Conservation (phyloP, 2,113 vertebrate genomes). For the Hiodon alosoides region DNA sequence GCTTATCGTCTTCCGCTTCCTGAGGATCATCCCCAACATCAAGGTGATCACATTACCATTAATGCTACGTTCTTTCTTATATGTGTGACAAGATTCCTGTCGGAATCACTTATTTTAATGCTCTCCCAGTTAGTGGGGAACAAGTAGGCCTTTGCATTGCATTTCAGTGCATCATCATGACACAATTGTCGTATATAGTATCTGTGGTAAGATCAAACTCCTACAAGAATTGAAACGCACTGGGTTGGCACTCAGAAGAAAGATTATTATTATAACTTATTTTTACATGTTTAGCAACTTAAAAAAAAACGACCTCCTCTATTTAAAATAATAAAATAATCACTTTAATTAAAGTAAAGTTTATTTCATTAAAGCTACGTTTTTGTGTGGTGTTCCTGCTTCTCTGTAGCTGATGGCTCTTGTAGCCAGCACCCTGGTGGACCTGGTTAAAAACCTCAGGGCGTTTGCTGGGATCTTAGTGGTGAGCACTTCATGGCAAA, state of each 20-base stretch:
- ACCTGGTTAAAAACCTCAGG: conserved; percentile 83
- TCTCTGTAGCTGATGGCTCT: conserved; percentile 77
- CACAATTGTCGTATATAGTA: no score
- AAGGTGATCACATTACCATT: conserved; percentile 60
- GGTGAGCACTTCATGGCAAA: conserved; percentile 62
- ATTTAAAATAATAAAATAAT: no score
- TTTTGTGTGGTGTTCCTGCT: not conserved
- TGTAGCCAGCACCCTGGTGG: conserved; percentile 82
- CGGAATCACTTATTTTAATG: not conserved
- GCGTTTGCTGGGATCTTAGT: conserved; percentile 90
- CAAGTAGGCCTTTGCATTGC: no score
- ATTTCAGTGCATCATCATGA: no score
- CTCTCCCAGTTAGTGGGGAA: no score
- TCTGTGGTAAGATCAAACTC: no score
- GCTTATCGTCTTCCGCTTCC: conserved; percentile 86
- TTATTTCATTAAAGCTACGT: not conserved
- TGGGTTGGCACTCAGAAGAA: no score
- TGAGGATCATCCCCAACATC: conserved; percentile 83
- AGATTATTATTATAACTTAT: no score
- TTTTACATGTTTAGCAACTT: no score
- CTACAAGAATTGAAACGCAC: no score
- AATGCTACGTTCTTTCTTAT: no score
- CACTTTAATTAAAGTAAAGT: not conserved
- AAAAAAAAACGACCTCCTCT: no score
- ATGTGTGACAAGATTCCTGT: not conserved